phyloP scores from a whole-genome alignment of 2,797 vertebrate genomes.

The Microcaecilia unicolor region DNA sequence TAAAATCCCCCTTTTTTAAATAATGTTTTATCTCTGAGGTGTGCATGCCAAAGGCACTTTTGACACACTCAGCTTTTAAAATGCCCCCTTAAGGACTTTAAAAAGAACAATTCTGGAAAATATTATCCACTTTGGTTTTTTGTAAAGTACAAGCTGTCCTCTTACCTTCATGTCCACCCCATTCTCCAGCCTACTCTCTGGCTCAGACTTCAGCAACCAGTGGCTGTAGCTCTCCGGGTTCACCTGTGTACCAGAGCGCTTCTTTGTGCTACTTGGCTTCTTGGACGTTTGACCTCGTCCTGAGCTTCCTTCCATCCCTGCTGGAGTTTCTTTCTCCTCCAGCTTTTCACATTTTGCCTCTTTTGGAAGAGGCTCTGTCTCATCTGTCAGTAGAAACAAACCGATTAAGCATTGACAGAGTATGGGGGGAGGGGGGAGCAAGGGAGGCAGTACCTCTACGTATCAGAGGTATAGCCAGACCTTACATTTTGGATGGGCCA shows the following conservation, averaged over 20 bases:
- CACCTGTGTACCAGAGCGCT: conserved; percentile 8
- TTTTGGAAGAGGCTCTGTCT: conserved; percentile 33
- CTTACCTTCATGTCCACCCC: conserved; percentile 86
- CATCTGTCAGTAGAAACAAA: conserved; percentile 25
- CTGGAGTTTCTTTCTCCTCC: conserved; percentile 3
- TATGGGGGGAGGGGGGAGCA: too few relatives aligned
- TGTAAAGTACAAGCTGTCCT: not conserved
- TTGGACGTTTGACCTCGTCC: conserved; percentile 7
- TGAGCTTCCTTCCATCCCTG: conserved; percentile 9
- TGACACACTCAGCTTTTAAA: too few relatives aligned
- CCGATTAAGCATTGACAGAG: too few relatives aligned
- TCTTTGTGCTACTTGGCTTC: conserved; percentile 20
- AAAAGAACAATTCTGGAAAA: too few relatives aligned
- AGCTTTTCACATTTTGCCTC: conserved; percentile 3
- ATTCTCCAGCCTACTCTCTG: conserved; percentile 85
- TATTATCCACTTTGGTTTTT: not conserved
- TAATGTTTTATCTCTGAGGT: too few relatives aligned
- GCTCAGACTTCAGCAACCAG: conserved; percentile 97
- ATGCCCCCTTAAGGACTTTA: too few relatives aligned
- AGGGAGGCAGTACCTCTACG: too few relatives aligned
- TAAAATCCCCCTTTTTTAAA: too few relatives aligned
- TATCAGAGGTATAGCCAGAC: too few relatives aligned
- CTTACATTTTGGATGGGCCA: too few relatives aligned
- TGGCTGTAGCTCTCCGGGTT: conserved; percentile 27
- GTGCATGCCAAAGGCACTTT: too few relatives aligned